Evolutionary conservation across 2,113 vertebrate species (phyloP).

Genomic region (Lepus timidus): DNA sequence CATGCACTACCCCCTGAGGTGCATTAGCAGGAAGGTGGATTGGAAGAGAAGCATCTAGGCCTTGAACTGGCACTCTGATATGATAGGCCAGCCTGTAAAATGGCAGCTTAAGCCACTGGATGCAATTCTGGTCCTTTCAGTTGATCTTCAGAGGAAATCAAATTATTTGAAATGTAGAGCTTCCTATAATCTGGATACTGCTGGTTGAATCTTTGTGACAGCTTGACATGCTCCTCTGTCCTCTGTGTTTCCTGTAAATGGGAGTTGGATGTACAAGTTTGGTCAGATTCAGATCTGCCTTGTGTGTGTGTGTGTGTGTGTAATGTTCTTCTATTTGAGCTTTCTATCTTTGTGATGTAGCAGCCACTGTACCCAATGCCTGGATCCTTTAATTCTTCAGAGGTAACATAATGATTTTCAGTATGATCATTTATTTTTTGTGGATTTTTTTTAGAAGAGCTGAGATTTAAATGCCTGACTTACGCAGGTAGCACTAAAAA

Average conservation of each 20-base stretch:
- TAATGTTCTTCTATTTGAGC: background rate
- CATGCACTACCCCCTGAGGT: too few species aligned
- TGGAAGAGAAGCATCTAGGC: too few species aligned
- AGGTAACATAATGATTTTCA: background rate
- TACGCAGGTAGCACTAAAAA: background rate
- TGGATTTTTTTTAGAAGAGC: background rate
- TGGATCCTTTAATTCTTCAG: background rate
- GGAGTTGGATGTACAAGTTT: background rate
- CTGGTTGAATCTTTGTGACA: background rate
- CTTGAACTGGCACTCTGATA: too few species aligned
- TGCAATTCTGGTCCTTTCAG: too few species aligned
- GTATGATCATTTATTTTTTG: background rate
- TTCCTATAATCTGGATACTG: background rate
- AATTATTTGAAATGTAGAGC: background rate
- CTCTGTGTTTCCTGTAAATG: background rate
- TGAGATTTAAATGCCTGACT: conserved; percentile 15
- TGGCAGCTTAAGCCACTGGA: too few species aligned
- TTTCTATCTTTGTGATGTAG: conserved; percentile 1
- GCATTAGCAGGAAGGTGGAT: too few species aligned
- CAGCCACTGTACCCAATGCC: background rate
- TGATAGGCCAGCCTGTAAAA: too few species aligned
- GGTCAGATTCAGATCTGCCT: background rate
- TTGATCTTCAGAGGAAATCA: conserved; percentile 18
- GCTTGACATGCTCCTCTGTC: background rate
- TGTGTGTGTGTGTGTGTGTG: background rate